Percentiles rank a stretch among this genome's conserved stretches.
These are phyloP conservation scores for Macrosteles quadrilineatus DNA, from an alignment of 1,140 invertebrate genomes.

Conservation along the genomic window DNA sequence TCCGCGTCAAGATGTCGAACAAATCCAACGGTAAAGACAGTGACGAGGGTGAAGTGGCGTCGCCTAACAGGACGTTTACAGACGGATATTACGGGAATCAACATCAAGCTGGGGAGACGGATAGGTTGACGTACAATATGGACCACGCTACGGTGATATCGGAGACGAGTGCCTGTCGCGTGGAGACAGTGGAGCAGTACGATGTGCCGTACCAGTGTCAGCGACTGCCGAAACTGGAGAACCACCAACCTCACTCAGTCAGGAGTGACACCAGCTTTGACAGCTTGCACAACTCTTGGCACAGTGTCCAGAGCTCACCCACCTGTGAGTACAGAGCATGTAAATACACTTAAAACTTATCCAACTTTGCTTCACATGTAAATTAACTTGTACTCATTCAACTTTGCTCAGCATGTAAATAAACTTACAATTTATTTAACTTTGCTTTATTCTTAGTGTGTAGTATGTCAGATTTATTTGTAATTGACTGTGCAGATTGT, in stretches of 20 bases:
- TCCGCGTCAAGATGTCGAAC: background rate
- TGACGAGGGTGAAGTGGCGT: background rate
- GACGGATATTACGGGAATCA: background rate
- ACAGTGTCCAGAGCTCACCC: slow-evolving; percentile 17
- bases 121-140: slow-evolving; percentile 3
- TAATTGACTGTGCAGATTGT: too few species aligned
- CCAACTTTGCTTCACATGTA: too few species aligned
- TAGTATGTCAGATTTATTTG: too few species aligned
- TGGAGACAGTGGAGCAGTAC: slow-evolving; percentile 13
- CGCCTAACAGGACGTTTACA: slow-evolving; percentile 23
- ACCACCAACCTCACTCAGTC: background rate
- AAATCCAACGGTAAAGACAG: background rate
- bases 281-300: slow-evolving; percentile 3
- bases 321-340: slow-evolving; percentile 19
- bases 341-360: too few species aligned
- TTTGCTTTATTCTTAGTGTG: too few species aligned
- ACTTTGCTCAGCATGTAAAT: too few species aligned
- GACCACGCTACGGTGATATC: slow-evolving; percentile 20
- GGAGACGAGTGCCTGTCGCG: slow-evolving; percentile 18
- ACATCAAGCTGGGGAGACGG: background rate
- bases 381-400: too few species aligned
- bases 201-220: background rate
- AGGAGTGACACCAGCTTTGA: slow-evolving; percentile 14
- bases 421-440: too few species aligned
- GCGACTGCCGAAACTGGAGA: background rate